Conservation (phyloP, 2,888 invertebrate genomes). For the Diabrotica balteata region DNA sequence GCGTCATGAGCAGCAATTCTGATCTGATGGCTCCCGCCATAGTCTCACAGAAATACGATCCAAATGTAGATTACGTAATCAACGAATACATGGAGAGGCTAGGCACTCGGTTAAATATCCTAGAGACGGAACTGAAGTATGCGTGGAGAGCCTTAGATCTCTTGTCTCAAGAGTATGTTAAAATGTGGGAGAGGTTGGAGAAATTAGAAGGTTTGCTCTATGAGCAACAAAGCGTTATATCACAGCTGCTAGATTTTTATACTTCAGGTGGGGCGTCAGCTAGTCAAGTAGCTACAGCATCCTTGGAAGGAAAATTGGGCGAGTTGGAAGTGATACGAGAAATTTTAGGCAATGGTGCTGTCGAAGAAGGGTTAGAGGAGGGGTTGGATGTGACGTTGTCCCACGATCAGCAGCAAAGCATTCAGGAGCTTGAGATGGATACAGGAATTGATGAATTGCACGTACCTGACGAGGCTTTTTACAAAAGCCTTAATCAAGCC, state of each 20-base stretch:
- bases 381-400: conserved; percentile 66
- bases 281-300: conserved; percentile 55
- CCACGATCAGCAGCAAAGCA: conserved; percentile 51
- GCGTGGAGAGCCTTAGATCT: conserved; percentile 92
- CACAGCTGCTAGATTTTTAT: conserved; percentile 84
- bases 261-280: conserved; percentile 65
- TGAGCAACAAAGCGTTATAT: conserved; percentile 90
- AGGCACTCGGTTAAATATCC: conserved; percentile 83
- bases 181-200: conserved; percentile 92
- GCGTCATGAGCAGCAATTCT: conserved; percentile 46
- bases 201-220: conserved; percentile 85
- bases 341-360: conserved; percentile 70
- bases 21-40: conserved; percentile 55
- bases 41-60: conserved; percentile 54
- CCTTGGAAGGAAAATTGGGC: conserved; percentile 55
- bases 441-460: conserved; percentile 65
- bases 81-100: conserved; percentile 92
- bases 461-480: conserved; percentile 84
- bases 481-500: conserved; percentile 85
- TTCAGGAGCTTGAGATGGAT: conserved; percentile 56
- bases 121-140: conserved; percentile 90
- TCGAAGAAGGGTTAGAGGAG: conserved; percentile 73
- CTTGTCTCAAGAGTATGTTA: conserved; percentile 89
- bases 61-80: conserved; percentile 76
- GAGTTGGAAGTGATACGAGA: conserved; percentile 70